Percentiles rank a stretch among this genome's conserved stretches.
These are phyloP conservation scores for Watsonalla binaria DNA, from an alignment of 2,888 invertebrate genomes.

Conservation along the genomic window DNA sequence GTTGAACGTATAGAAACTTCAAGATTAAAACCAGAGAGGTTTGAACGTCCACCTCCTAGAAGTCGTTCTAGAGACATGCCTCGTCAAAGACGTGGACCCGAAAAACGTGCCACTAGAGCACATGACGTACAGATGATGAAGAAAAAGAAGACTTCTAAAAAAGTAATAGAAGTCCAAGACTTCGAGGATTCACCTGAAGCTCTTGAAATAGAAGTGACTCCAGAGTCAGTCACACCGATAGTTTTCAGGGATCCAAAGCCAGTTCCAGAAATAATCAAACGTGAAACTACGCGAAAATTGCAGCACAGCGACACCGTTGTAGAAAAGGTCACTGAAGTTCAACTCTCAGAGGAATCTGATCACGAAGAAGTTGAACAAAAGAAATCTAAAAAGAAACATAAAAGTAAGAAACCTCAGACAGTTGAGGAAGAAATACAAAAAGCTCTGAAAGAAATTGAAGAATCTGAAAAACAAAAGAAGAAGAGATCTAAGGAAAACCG, in stretches of 20 bases:
- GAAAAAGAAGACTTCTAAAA: constrained; percentile 59
- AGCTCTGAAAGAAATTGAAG: constrained; percentile 69
- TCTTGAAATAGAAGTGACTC: constrained; percentile 18
- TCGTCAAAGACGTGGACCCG: constrained; percentile 56
- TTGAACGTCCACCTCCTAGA: constrained; percentile 41
- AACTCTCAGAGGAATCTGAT: constrained; percentile 22
- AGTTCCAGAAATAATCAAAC: constrained; percentile 13
- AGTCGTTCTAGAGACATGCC: constrained; percentile 66
- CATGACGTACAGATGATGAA: constrained; percentile 52
- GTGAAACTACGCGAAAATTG: constrained; percentile 42
- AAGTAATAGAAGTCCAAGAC: constrained; percentile 63
- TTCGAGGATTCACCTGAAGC: constrained; percentile 51
- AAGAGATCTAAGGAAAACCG: constrained; percentile 45
- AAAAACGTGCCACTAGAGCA: constrained; percentile 56
- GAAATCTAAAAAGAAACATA: constrained; percentile 61
- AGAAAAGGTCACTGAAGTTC: constrained; percentile 38
- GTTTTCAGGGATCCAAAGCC: constrained; percentile 7
- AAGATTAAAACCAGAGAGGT: constrained; percentile 29
- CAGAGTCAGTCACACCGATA: constrained; percentile 8
- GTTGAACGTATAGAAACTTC: constrained; percentile 28
- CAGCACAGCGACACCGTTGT: constrained; percentile 53
- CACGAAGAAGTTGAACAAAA: constrained; percentile 38
- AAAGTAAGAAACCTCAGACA: constrained; percentile 52
- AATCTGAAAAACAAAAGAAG: constrained; percentile 54
- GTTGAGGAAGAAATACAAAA: constrained; percentile 63